These are phyloP conservation scores for Dryococelus australis DNA, from an alignment of 2,888 invertebrate species.

Conservation along the genomic window DNA sequence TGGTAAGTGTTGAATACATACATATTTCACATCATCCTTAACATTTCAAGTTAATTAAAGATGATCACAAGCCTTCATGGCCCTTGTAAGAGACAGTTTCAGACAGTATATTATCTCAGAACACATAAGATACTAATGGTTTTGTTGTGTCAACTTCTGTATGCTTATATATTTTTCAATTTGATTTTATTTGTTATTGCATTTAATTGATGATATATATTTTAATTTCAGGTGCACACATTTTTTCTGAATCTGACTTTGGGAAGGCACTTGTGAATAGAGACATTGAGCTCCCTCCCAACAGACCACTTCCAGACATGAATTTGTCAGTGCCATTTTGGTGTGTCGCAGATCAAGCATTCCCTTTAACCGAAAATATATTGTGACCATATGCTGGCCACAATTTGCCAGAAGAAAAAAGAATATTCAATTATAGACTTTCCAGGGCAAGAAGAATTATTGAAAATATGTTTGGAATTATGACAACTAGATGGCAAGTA, in stretches of 20 bases:
- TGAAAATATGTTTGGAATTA: background rate
- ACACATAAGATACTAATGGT: no score
- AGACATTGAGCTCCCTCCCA: background rate
- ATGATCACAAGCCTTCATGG: no score
- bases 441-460: background rate
- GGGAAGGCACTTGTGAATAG: background rate
- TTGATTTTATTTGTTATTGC: no score
- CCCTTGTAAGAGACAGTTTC: no score
- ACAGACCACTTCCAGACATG: background rate
- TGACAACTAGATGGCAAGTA: background rate
- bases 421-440: background rate
- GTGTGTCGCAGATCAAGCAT: background rate
- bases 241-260: background rate
- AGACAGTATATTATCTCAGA: no score
- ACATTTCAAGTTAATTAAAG: no score
- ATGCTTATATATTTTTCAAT: no score
- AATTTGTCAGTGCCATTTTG: background rate
- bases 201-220: no score
- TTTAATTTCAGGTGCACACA: background rate
- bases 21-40: no score
- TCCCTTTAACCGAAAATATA: background rate
- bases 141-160: no score
- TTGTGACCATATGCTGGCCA: background rate
- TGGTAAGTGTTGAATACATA: no score
- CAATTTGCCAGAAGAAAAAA: background rate